These are phyloP conservation scores for Stictonetta naevosa DNA, from an alignment of 2,113 vertebrate genomes.

Conservation along the genomic window DNA sequence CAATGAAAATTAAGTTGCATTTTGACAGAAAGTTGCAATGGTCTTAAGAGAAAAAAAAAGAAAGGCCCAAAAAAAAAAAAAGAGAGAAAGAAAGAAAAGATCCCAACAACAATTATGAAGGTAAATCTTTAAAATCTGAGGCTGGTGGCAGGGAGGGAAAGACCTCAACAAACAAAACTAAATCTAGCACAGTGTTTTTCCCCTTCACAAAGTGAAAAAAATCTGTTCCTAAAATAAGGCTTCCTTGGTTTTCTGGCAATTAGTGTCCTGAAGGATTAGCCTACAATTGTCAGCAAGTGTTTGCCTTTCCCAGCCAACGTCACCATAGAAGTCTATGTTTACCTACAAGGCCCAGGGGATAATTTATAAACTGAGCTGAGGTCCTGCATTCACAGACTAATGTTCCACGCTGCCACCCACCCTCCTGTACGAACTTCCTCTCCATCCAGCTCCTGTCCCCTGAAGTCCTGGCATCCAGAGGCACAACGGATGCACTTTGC, in stretches of 20 bases:
- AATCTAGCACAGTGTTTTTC: slow-evolving; percentile 2
- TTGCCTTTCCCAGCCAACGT: slow-evolving; percentile 42
- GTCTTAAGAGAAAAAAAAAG: background rate
- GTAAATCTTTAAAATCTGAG: background rate
- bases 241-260: slow-evolving; percentile 32
- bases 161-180: slow-evolving; percentile 31
- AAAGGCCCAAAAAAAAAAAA: background rate
- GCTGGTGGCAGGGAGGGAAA: background rate
- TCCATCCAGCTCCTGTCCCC: background rate
- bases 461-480: background rate
- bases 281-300: background rate
- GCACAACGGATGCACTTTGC: background rate
- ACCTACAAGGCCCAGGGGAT: slow-evolving; percentile 26
- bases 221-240: slow-evolving; percentile 29
- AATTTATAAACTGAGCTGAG: slow-evolving; percentile 35
- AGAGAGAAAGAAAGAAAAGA: background rate
- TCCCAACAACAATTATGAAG: background rate
- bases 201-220: slow-evolving; percentile 43
- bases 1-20: background rate
- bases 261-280: slow-evolving; percentile 48
- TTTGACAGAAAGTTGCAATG: background rate
- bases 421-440: background rate
- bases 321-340: slow-evolving; percentile 53
- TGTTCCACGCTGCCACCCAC: background rate
- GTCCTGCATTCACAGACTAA: background rate